Evolutionary conservation across 2,888 invertebrate species (phyloP), one percentile per base, ranked within the genome.

Genomic region (Euclidia mi): DNA sequence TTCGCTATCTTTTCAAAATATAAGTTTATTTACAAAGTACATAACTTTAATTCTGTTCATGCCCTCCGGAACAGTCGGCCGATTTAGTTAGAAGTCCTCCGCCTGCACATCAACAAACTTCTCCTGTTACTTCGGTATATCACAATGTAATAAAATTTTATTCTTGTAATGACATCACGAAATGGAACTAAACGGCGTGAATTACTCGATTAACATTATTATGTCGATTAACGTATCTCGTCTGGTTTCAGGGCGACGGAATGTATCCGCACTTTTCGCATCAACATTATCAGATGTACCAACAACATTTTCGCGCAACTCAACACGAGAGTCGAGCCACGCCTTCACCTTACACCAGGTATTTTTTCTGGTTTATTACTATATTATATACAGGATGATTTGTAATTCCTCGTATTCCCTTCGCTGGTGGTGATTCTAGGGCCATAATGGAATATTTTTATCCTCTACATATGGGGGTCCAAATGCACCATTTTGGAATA

Each of bases 21-120:
- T 50, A 47, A 53, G 12, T 31, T 45, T 53, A 31, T 28, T 46
- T 45, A 57, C 47, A 56, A 66, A 58, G 38, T 64, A 65, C 53
- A 59, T 58, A 59, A 49, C 60, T 71, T 69, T 70, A 74, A 79
- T 84, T 90, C 70, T 90, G 85, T 91, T 85, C 84, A 90, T 87
- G 92, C 92, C 84, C 80, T 81, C 86, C 73, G 90, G 95, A 93
- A 89, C 95, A 96, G 96, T 96, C 95, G 63, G 95, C 95, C 68
- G 95, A 95, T 78, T 91, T 95, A 87, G 92, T 89, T 79, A 96
- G 97, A 94, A 97, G 97, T 90, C 97, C 97, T 82, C 97, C 97
- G 83, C 97, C 97, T 85, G 97, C 98, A 76, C 97, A 97, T 91
- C 97, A 97, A 95, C 97, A 96, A 89, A 95, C 95, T 85, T 96